These are phyloP conservation scores for Hypomesus transpacificus DNA, from an alignment of 2,113 vertebrate genomes.

Conservation along the genomic window DNA sequence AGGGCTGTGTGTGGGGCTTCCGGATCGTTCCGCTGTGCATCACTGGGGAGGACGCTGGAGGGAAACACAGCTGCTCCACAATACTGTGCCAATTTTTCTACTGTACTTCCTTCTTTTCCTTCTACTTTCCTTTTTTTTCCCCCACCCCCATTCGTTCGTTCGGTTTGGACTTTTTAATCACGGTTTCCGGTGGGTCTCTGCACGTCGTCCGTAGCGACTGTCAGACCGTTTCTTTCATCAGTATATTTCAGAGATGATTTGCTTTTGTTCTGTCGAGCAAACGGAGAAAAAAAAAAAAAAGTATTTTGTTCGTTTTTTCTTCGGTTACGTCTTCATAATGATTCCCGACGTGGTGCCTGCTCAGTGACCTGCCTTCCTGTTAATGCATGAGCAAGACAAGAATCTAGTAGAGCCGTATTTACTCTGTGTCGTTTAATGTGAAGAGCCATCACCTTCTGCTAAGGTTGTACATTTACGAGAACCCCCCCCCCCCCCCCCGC, in stretches of 20 bases:
- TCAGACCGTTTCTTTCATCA: constrained; percentile 60
- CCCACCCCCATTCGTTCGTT: constrained; percentile 7
- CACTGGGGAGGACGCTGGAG: constrained; percentile 39
- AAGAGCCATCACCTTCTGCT: constrained; percentile 53
- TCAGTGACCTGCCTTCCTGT: constrained; percentile 68
- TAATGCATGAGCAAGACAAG: constrained; percentile 70
- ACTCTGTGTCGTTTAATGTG: constrained; percentile 58
- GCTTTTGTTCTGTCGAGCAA: constrained; percentile 48
- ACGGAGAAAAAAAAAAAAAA: neutral
- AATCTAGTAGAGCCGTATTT: constrained; percentile 63
- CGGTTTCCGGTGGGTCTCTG: constrained; percentile 61
- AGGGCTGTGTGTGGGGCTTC: constrained; percentile 38
- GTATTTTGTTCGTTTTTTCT: constrained; percentile 27
- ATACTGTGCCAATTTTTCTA: constrained; percentile 78
- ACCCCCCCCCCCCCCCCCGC: neutral
- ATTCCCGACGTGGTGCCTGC: constrained; percentile 58
- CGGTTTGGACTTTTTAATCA: constrained; percentile 29
- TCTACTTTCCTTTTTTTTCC: constrained; percentile 42
- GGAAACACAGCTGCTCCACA: constrained; percentile 49
- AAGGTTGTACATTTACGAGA: constrained; percentile 51
- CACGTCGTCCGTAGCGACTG: constrained; percentile 63
- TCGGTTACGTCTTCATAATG: constrained; percentile 32
- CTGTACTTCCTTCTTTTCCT: constrained; percentile 39
- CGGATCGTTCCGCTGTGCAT: constrained; percentile 37
- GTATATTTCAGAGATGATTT: constrained; percentile 47